Percentiles rank a stretch among this genome's conserved stretches.
Evolutionary conservation across 1,140 invertebrate species (phyloP).

Genomic region (Lineus longissimus): DNA sequence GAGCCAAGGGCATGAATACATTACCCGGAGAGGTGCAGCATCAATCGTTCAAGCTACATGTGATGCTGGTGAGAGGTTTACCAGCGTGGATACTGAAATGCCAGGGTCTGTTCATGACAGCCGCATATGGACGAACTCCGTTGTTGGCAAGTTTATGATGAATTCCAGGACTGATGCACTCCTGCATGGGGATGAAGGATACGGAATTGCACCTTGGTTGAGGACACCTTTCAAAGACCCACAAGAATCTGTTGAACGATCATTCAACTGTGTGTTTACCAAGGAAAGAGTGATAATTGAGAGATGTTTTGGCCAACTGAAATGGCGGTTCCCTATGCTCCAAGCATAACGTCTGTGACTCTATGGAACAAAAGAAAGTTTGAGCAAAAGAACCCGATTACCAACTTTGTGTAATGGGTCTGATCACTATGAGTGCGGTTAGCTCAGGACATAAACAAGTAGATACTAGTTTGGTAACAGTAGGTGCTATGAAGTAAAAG

Average conservation of each 20-base stretch:
- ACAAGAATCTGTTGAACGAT: not conserved
- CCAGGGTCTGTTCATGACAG: slow-evolving; percentile 6
- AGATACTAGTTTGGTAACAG: too few species aligned
- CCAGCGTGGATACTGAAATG: not conserved
- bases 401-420: too few species aligned
- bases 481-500: too few species aligned
- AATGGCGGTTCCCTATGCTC: too few species aligned
- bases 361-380: too few species aligned
- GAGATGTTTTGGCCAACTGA: not conserved
- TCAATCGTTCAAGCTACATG: too few species aligned
- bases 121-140: not conserved
- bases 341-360: too few species aligned
- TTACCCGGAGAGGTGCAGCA: too few species aligned
- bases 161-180: not conserved
- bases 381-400: too few species aligned
- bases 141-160: not conserved
- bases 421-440: too few species aligned
- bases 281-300: not conserved
- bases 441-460: too few species aligned
- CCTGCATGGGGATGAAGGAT: not conserved
- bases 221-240: slow-evolving; percentile 1
- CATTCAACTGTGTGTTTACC: not conserved
- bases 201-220: slow-evolving; percentile 3
- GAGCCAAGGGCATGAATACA: not conserved
- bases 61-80: not conserved